Evolutionary conservation across 1,140 invertebrate genomes (phyloP), one percentile per base, ranked within the genome.

Genomic region (Atopsyche davidsoni): DNA sequence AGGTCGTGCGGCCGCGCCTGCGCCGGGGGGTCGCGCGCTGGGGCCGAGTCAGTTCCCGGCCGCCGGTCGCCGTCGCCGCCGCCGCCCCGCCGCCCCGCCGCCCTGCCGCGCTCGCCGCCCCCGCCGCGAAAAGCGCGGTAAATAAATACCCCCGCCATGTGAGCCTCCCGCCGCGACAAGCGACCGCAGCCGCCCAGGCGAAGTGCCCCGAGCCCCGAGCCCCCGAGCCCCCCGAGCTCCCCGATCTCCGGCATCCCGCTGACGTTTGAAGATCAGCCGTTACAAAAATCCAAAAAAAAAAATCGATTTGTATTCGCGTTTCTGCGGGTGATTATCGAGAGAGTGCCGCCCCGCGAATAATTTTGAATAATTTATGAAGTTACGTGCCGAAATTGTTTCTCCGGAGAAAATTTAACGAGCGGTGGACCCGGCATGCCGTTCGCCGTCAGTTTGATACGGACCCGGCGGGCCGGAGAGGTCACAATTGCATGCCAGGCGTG

Each of bases 1-100:
- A 54, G 46, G 52, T 49, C 52, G 39, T 32, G 46, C 22, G 45
- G 41, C 52, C 49, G 52, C 52, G 46, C 49, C 52, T 40, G 14
- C 14, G 39, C 39, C 39, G 23, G n/a, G n/a, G n/a, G n/a, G n/a
- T n/a, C n/a, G n/a, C n/a, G n/a, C n/a, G n/a, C n/a, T n/a, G n/a
- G n/a, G n/a, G n/a, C n/a, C 24, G 43, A 24, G 31, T 54, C 39
- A 54, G 52, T 54, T 54, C 52, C 52, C 52, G 52, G 52, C 52
- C 46, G 46, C 32, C 46, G 46, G 46, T 48, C 46, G 44, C 28
- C 32, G 42, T 42, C 38, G 51, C 51, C 51, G 21, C 23, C 39
- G 25, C 31, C 46, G 39, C 17, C 18, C 13, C 24, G 14, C 10
- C 16, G 19, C 28, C 18, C 14, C 40, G 24, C 38, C 17, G 14